A percentile compares a stretch with the other conserved stretches of the same genome.
These are phyloP conservation scores for Batillaria attramentaria DNA, from an alignment of 1,140 invertebrate species.

Conservation along the genomic window DNA sequence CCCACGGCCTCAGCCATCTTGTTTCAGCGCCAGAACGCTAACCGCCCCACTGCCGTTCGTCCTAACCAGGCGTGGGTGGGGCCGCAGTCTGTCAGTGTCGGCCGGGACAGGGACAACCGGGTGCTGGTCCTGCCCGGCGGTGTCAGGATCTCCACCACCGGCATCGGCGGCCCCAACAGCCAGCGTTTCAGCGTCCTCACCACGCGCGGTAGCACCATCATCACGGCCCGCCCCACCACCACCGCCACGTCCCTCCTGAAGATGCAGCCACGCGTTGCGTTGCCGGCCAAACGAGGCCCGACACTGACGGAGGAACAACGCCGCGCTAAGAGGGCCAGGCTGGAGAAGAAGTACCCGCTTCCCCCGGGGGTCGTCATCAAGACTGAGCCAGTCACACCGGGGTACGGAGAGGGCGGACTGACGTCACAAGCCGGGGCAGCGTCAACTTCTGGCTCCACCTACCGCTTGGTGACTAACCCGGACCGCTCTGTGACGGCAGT, in stretches of 20 bases:
- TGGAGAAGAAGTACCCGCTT: slow-evolving; percentile 88
- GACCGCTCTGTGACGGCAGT: no score
- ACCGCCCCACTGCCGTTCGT: not conserved
- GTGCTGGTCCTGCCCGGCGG: not conserved
- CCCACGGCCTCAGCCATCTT: slow-evolving; percentile 12
- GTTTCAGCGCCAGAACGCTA: not conserved
- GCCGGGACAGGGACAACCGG: slow-evolving; percentile 3
- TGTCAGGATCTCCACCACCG: not conserved
- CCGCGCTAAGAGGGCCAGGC: slow-evolving; percentile 91
- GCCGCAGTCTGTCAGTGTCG: slow-evolving; percentile 17
- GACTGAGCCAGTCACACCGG: slow-evolving; percentile 23
- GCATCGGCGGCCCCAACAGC: not conserved
- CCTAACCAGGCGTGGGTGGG: slow-evolving; percentile 22
- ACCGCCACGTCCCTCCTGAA: not conserved
- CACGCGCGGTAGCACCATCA: not conserved
- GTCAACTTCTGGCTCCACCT: no score
- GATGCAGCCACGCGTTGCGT: not conserved
- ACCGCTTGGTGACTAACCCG: no score
- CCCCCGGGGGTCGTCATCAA: slow-evolving; percentile 72
- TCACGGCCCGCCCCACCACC: not conserved
- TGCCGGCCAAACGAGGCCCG: not conserved
- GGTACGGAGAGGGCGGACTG: slow-evolving; percentile 20
- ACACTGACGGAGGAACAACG: slow-evolving; percentile 73
- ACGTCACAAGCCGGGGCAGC: not conserved
- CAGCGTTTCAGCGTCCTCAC: slow-evolving; percentile 1